phyloP scores from a whole-genome alignment of 1,140 invertebrate species.

The Drosophila varians region DNA sequence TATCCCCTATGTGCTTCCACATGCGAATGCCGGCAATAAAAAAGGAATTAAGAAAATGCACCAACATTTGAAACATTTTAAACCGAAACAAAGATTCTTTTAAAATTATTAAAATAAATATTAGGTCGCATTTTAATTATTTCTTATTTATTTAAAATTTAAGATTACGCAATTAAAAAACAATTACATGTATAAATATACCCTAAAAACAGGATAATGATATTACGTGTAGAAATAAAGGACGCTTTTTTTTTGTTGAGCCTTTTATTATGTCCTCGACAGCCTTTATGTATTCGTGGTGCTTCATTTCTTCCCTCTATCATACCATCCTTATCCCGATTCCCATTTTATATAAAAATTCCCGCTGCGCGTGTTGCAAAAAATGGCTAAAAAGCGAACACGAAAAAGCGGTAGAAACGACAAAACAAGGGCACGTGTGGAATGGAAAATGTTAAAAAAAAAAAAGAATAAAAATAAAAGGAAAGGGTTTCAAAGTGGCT shows the following conservation, averaged over 20 bases:
- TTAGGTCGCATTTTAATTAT: not conserved
- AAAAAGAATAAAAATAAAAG: not conserved
- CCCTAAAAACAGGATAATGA: not conserved
- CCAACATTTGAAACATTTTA: too few species aligned
- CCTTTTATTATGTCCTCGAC: constrained; percentile 47
- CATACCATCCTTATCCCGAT: constrained; percentile 14
- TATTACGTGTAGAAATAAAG: not conserved
- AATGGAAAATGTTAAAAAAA: constrained; percentile 11
- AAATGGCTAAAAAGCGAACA: constrained; percentile 29
- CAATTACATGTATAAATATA: too few species aligned
- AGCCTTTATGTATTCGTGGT: constrained; percentile 33
- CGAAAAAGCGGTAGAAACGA: constrained; percentile 19
- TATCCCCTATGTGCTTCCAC: too few species aligned
- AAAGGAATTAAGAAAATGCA: too few species aligned
- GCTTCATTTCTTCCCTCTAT: constrained; percentile 13
- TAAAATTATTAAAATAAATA: too few species aligned
- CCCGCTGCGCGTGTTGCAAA: constrained; percentile 56
- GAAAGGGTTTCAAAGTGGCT: not conserved
- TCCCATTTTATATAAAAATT: constrained; percentile 46
- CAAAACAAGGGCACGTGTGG: constrained; percentile 78
- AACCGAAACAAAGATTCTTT: too few species aligned
- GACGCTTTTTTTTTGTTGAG: not conserved
- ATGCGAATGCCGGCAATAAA: too few species aligned
- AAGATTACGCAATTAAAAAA: too few species aligned
- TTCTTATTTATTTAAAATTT: not conserved